phyloP scores from a whole-genome alignment of 2,797 vertebrate species.

The Pipistrellus kuhlii region DNA sequence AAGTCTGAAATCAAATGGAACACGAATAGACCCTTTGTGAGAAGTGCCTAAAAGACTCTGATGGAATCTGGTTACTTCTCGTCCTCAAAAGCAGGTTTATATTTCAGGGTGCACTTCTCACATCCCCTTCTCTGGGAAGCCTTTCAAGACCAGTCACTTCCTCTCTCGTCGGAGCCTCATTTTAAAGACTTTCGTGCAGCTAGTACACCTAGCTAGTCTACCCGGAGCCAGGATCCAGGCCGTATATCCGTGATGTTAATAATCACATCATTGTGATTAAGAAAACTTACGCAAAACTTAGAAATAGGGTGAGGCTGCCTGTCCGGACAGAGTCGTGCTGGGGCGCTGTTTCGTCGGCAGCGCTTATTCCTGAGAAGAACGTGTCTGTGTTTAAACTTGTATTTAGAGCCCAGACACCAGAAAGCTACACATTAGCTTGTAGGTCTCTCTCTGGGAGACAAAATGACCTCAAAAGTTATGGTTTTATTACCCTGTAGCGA shows the following conservation, averaged over 20 bases:
- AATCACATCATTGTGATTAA: neutral
- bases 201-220: neutral
- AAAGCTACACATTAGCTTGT: conserved; percentile 38
- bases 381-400: conserved; percentile 44
- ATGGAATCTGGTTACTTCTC: neutral
- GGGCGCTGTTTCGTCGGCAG: neutral
- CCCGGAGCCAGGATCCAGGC: neutral
- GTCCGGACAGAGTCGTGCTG: neutral
- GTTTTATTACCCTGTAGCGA: neutral
- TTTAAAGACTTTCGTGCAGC: neutral
- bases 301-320: neutral
- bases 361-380: neutral
- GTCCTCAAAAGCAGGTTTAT: neutral
- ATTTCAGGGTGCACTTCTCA: neutral
- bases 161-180: neutral
- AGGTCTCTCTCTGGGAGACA: conserved; percentile 28
- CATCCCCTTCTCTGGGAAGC: neutral
- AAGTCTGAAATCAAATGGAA: neutral
- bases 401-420: conserved; percentile 5
- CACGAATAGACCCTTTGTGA: neutral
- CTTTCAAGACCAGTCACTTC: neutral
- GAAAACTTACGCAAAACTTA: neutral
- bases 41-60: neutral
- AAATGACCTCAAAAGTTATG: conserved; percentile 21
- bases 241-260: neutral